A percentile compares a stretch with the other conserved stretches of the same genome.
Evolutionary conservation across 1,140 invertebrate genomes (phyloP).

Genomic region (Sarcophaga bullata): DNA sequence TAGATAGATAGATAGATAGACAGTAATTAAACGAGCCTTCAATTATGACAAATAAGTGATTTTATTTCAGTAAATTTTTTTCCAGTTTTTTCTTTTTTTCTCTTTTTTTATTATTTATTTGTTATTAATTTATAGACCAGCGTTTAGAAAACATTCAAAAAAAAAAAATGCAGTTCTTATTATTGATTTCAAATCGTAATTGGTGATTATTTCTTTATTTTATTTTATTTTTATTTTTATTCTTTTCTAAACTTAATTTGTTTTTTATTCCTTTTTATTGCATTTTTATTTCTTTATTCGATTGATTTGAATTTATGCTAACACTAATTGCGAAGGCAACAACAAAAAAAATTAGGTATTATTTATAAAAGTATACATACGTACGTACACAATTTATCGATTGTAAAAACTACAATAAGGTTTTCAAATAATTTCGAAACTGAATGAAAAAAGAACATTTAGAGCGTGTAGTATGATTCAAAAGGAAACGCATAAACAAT

Average conservation of each 20-base stretch:
- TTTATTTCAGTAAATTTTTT: no score
- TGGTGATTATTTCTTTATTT: neutral
- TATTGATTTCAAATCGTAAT: slow-evolving; percentile 20
- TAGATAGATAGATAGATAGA: neutral
- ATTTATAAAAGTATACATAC: no score
- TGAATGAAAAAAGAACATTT: no score
- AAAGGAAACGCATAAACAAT: no score
- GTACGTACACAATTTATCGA: no score
- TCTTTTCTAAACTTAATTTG: neutral
- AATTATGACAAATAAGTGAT: neutral
- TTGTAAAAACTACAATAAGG: no score
- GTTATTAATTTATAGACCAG: neutral
- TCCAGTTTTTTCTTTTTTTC: no score
- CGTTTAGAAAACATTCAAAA: neutral
- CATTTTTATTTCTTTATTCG: no score
- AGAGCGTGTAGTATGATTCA: no score
- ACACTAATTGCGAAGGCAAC: neutral
- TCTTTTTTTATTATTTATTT: neutral
- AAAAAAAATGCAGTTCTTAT: neutral
- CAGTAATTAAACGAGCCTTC: neutral
- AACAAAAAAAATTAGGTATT: no score
- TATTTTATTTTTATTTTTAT: neutral
- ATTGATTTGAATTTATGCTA: neutral
- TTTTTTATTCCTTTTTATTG: neutral
- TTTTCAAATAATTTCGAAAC: no score